Evolutionary conservation across 2,888 invertebrate genomes (phyloP).

Genomic region (Chloroclysta siterata): DNA sequence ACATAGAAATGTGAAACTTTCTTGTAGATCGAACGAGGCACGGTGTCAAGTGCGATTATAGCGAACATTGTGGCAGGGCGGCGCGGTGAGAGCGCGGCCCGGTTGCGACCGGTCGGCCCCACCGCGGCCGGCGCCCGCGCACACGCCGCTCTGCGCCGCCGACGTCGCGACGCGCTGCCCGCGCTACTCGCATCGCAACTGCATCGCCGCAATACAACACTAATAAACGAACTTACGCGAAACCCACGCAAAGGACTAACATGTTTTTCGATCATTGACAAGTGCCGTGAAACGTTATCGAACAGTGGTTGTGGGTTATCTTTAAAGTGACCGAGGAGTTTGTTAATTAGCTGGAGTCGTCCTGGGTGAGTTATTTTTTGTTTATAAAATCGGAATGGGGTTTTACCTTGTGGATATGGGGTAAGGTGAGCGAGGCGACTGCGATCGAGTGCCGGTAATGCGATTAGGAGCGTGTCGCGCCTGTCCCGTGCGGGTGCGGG

Average conservation of each 20-base stretch:
- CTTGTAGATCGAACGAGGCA: constrained; percentile 74
- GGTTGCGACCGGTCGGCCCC: constrained; percentile 84
- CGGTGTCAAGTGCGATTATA: constrained; percentile 83
- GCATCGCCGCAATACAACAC: constrained; percentile 54
- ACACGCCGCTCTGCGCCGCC: constrained; percentile 77
- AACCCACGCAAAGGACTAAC: constrained; percentile 55
- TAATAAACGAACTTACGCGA: constrained; percentile 57
- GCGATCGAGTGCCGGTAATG: constrained; percentile 65
- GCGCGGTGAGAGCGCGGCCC: constrained; percentile 80
- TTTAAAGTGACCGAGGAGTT: constrained; percentile 47
- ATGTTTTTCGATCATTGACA: constrained; percentile 62
- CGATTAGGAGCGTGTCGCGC: constrained; percentile 56
- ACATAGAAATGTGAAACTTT: constrained; percentile 82
- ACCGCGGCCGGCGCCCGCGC: constrained; percentile 71
- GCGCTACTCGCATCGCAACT: constrained; percentile 54
- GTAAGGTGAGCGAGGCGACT: constrained; percentile 63
- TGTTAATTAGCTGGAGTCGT: constrained; percentile 25
- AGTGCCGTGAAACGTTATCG: constrained; percentile 55
- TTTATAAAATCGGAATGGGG: constrained; percentile 3
- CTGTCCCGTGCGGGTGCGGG: constrained; percentile 38
- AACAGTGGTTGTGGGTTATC: constrained; percentile 55
- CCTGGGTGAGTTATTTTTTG: constrained; percentile 41
- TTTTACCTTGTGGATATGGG: constrained; percentile 49
- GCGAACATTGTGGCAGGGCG: constrained; percentile 65
- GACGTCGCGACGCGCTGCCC: constrained; percentile 82